These are phyloP conservation scores for Equus przewalskii DNA, from an alignment of 2,113 vertebrate species.

Conservation along the genomic window DNA sequence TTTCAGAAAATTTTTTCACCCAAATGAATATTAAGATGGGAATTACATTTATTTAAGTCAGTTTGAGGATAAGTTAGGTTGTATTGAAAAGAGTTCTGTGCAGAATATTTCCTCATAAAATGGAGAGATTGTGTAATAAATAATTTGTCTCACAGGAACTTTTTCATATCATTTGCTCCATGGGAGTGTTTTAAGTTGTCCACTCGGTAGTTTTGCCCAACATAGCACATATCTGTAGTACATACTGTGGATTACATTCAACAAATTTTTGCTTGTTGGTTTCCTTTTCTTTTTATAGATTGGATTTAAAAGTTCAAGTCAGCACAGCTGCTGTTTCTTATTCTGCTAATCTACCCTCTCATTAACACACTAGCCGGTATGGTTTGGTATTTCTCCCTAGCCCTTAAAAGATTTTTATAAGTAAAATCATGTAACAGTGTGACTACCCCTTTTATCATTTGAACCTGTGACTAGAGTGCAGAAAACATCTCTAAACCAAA, in stretches of 20 bases:
- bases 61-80: slow-evolving; percentile 19
- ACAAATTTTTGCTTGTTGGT: neutral
- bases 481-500: neutral
- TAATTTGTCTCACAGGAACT: neutral
- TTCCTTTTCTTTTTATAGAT: neutral
- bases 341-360: neutral
- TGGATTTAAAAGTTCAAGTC: slow-evolving; percentile 22
- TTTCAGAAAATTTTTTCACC: slow-evolving; percentile 34
- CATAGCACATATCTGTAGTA: neutral
- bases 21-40: neutral
- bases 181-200: neutral
- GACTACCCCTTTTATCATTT: neutral
- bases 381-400: neutral
- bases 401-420: neutral
- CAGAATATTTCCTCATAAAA: slow-evolving; percentile 40
- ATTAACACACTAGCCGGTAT: neutral
- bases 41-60: neutral
- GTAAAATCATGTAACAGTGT: neutral
- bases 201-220: neutral
- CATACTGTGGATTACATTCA: neutral
- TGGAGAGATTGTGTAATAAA: neutral
- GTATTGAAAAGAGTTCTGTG: neutral
- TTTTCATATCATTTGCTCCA: neutral
- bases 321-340: neutral
- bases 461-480: neutral